A percentile compares a stretch with the other conserved stretches of the same genome.
These are phyloP conservation scores for Ethmia dodecea DNA, from an alignment of 2,888 invertebrate species.

Conservation along the genomic window DNA sequence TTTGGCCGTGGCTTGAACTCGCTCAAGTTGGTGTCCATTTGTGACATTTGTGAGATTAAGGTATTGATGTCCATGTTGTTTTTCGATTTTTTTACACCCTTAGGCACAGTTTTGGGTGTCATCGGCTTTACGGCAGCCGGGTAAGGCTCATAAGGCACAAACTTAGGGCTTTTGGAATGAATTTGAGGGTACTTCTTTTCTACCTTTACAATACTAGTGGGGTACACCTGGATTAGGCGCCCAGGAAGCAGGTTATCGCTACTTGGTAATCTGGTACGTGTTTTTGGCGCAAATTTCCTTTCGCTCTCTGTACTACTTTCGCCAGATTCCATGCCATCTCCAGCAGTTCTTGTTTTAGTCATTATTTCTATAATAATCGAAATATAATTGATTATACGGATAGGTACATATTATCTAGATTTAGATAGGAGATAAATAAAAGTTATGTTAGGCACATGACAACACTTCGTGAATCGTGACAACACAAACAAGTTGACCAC, in stretches of 20 bases:
- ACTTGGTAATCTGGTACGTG: constrained; percentile 7
- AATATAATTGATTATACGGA: neutral
- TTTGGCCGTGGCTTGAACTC: constrained; percentile 75
- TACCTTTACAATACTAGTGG: constrained; percentile 79
- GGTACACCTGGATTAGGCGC: constrained; percentile 59
- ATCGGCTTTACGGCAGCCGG: constrained; percentile 91
- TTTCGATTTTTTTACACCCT: constrained; percentile 56
- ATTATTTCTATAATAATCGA: constrained; percentile 43
- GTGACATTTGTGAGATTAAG: constrained; percentile 83
- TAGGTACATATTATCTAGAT: too few relatives aligned
- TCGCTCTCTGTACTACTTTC: constrained; percentile 37
- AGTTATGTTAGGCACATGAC: neutral
- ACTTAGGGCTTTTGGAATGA: constrained; percentile 84
- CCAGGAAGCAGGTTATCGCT: constrained; percentile 41
- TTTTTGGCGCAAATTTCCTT: constrained; percentile 23
- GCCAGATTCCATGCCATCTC: constrained; percentile 87
- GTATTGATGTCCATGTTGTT: constrained; percentile 82
- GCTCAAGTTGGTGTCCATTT: constrained; percentile 80
- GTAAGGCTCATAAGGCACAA: constrained; percentile 93
- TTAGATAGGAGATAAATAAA: constrained; percentile 11
- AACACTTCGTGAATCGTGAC: constrained; percentile 2
- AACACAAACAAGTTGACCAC: too few relatives aligned
- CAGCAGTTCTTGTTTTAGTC: constrained; percentile 79
- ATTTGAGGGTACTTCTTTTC: constrained; percentile 74
- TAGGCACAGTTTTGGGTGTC: constrained; percentile 67